A percentile compares a stretch with the other conserved stretches of the same genome.
Conservation (phyloP, 1,140 invertebrate species). For the Phocides pigmalion region DNA sequence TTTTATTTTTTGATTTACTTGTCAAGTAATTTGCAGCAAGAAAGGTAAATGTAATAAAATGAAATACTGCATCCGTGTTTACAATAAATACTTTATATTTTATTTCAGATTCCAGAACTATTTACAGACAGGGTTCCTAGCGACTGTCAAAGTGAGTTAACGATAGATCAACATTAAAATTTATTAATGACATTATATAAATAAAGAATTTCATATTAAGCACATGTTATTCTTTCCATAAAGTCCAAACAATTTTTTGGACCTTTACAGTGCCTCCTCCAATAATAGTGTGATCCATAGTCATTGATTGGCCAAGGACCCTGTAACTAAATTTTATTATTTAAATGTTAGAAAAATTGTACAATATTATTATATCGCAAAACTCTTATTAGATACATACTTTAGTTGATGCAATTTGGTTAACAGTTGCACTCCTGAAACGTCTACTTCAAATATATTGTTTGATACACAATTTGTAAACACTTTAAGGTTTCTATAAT, state of each 20-base stretch:
- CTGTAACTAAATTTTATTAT: constrained; percentile 53
- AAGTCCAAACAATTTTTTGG: constrained; percentile 70
- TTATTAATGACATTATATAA: constrained; percentile 36
- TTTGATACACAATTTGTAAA: constrained; percentile 28
- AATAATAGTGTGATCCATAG: constrained; percentile 65
- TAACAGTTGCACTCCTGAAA: constrained; percentile 51
- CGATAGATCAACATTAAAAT: constrained; percentile 60
- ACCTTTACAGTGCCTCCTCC: constrained; percentile 65
- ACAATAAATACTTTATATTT: not conserved
- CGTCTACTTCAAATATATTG: constrained; percentile 61
- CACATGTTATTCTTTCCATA: constrained; percentile 48
- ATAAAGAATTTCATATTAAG: too few relatives aligned
- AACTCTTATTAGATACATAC: too few relatives aligned
- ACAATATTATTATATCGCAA: constrained; percentile 27
- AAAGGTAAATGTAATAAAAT: too few relatives aligned
- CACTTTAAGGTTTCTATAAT: constrained; percentile 23
- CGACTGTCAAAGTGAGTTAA: constrained; percentile 77
- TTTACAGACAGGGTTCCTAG: constrained; percentile 78
- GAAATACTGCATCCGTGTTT: too few relatives aligned
- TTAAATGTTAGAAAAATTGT: constrained; percentile 8
- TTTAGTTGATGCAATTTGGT: constrained; percentile 50
- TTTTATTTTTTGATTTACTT: too few relatives aligned
- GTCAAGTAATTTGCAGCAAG: too few relatives aligned
- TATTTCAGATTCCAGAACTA: constrained; percentile 76
- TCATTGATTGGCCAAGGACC: constrained; percentile 64